Conservation (phyloP, 2,797 vertebrate species). For the Thamnophis elegans region DNA sequence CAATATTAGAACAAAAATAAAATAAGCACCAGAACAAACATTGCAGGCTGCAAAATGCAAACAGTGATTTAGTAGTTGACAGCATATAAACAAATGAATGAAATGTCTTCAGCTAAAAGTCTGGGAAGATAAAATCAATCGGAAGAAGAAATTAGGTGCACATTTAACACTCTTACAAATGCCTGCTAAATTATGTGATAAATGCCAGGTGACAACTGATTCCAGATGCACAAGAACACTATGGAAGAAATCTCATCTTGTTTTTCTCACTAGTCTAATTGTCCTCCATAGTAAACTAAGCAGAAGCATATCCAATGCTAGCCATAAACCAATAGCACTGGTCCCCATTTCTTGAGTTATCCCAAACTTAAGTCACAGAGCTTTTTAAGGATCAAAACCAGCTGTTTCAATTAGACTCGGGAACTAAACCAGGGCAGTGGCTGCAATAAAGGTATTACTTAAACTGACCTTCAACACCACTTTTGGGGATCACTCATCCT, state of each 20-base stretch:
- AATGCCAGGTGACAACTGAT: neutral
- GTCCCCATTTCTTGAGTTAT: neutral
- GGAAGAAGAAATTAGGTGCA: neutral
- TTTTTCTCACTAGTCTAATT: neutral
- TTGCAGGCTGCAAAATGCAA: neutral
- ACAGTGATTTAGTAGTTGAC: neutral
- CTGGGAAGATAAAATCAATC: neutral
- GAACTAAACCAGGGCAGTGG: neutral
- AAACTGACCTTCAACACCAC: neutral
- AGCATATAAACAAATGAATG: neutral
- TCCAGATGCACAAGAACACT: neutral
- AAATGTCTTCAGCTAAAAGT: neutral
- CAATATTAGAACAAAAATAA: neutral
- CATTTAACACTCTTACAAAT: neutral
- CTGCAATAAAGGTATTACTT: neutral
- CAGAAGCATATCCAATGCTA: neutral
- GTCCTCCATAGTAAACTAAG: neutral
- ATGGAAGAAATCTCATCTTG: neutral
- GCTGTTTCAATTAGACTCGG: neutral
- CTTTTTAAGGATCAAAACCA: neutral
- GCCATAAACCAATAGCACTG: neutral
- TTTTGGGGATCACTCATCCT: neutral
- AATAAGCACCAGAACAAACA: neutral
- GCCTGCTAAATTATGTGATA: neutral
- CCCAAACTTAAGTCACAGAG: neutral